These are phyloP conservation scores for Phymastichus coffea DNA, from an alignment of 1,140 invertebrate genomes.

Conservation along the genomic window DNA sequence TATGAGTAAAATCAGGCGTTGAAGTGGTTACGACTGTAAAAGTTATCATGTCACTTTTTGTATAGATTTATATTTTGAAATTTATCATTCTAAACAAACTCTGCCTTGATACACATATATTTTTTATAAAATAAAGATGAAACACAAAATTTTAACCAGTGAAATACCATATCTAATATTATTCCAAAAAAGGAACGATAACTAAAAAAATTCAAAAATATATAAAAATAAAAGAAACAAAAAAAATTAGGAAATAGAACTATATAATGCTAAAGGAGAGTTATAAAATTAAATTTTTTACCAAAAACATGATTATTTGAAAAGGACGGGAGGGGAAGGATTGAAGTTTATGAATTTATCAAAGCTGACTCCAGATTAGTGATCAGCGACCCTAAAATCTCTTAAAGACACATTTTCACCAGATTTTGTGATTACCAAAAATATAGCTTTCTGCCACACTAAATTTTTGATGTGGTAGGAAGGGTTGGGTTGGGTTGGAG, in stretches of 20 bases:
- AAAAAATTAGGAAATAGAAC: background rate
- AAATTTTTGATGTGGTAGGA: too few species aligned
- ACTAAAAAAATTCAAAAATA: background rate
- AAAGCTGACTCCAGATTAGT: background rate
- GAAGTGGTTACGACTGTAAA: constrained; percentile 24
- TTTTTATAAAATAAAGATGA: background rate
- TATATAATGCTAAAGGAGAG: background rate
- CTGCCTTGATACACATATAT: background rate
- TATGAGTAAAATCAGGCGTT: constrained; percentile 16
- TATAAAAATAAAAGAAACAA: too few species aligned
- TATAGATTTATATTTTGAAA: constrained; percentile 13
- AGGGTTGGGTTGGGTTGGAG: too few species aligned
- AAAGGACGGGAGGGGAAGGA: background rate
- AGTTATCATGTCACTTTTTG: constrained; percentile 30
- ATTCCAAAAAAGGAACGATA: background rate
- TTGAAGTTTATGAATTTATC: background rate
- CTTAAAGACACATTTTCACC: background rate
- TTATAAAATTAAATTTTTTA: background rate
- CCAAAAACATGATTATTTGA: background rate
- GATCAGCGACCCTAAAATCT: background rate
- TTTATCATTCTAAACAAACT: constrained; percentile 6
- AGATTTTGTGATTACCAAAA: too few species aligned
- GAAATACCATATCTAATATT: constrained; percentile 7
- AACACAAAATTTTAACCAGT: background rate
- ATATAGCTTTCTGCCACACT: too few species aligned